Percentiles rank a stretch among this genome's conserved stretches.
phyloP scores from a whole-genome alignment of 2,113 vertebrate species.

The Carlito syrichta region DNA sequence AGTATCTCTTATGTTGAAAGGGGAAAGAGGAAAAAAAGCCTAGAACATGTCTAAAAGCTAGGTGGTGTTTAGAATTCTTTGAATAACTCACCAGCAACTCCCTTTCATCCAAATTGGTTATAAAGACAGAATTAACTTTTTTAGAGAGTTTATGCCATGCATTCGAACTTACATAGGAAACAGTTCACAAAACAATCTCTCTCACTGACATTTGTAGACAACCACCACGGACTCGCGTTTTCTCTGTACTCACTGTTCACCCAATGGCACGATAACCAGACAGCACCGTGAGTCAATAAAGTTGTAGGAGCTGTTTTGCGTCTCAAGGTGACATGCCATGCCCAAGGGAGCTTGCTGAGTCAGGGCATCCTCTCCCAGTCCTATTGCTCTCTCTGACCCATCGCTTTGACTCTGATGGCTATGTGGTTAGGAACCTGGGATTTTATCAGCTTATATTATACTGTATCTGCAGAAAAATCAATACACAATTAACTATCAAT shows the following conservation, averaged over 20 bases:
- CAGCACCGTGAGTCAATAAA: not conserved
- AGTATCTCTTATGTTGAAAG: not conserved
- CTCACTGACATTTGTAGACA: not conserved
- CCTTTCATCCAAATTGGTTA: conserved; percentile 17
- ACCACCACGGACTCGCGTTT: not conserved
- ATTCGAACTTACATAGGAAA: not conserved
- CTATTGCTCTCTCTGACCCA: not conserved
- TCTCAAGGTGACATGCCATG: not conserved
- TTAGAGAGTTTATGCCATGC: conserved; percentile 17
- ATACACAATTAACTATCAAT: conserved; percentile 48
- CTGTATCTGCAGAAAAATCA: conserved; percentile 47
- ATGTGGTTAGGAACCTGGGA: not conserved
- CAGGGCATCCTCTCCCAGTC: not conserved
- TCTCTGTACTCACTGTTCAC: not conserved
- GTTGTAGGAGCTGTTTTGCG: not conserved
- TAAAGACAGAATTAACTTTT: conserved; percentile 50
- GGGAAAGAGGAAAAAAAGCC: not conserved
- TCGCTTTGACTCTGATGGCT: not conserved
- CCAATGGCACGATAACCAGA: too few species aligned
- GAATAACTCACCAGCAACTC: not conserved
- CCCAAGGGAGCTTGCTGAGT: conserved; percentile 1
- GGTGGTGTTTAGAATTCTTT: conserved; percentile 35
- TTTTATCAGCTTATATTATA: conserved; percentile 31
- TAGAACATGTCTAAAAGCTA: not conserved
- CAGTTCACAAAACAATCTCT: conserved; percentile 23